Conservation (phyloP, 2,888 invertebrate genomes). For the Pyrrhosoma nymphula region DNA sequence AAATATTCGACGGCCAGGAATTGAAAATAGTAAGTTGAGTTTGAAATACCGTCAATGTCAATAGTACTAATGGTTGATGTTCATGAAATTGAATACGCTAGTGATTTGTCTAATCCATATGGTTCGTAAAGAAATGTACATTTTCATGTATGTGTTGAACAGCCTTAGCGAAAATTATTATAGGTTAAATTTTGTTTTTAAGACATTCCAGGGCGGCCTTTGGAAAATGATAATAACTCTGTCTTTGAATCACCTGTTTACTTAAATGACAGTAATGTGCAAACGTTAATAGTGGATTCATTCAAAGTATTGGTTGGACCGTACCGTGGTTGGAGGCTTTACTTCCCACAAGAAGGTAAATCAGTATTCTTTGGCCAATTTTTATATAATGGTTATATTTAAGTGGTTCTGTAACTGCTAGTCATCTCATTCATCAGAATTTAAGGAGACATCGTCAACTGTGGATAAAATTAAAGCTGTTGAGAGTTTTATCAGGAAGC, state of each 20-base stretch:
- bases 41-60: neutral
- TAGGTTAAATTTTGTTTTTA: neutral
- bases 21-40: neutral
- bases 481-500: slow-evolving; percentile 80
- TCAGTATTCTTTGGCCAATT: neutral
- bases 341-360: slow-evolving; percentile 86
- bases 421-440: slow-evolving; percentile 75
- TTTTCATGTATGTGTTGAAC: neutral
- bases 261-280: neutral
- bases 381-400: neutral
- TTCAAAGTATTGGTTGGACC: slow-evolving; percentile 73
- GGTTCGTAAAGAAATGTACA: no score
- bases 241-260: neutral
- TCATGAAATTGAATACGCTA: no score
- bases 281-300: slow-evolving; percentile 63
- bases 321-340: slow-evolving; percentile 88
- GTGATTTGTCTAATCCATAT: no score
- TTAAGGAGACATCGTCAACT: slow-evolving; percentile 78
- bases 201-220: neutral
- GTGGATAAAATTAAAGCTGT: slow-evolving; percentile 80
- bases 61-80: neutral
- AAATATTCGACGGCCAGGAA: slow-evolving; percentile 23
- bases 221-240: neutral
- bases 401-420: neutral
- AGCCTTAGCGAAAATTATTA: neutral